Conservation (phyloP, 2,797 vertebrate species). For the Phyllotis vaccarum region DNA sequence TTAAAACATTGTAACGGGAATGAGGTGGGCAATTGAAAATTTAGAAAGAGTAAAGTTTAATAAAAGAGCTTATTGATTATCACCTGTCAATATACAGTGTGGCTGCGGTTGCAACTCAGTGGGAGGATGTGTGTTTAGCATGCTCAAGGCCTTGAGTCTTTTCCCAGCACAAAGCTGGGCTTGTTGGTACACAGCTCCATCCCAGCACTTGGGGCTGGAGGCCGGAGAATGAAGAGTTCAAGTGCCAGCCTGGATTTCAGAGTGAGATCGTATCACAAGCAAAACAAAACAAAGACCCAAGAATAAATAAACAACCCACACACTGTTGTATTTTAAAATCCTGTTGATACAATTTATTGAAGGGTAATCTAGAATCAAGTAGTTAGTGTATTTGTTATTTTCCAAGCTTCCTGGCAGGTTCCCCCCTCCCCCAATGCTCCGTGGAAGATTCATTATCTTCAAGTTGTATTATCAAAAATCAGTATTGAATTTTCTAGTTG, state of each 20-base stretch:
- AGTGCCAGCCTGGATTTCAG: background rate
- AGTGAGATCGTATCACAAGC: background rate
- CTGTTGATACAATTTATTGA: background rate
- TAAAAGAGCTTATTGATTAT: background rate
- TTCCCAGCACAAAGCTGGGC: background rate
- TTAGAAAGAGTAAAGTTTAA: background rate
- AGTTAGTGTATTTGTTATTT: slow-evolving; percentile 39
- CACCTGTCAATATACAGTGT: background rate
- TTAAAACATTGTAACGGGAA: slow-evolving; percentile 10
- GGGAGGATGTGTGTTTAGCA: background rate
- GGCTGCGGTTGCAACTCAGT: background rate
- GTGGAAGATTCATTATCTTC: background rate
- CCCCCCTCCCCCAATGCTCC: background rate
- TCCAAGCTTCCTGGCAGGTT: background rate
- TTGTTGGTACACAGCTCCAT: background rate
- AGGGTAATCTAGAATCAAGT: slow-evolving; percentile 6
- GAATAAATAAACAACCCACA: slow-evolving; percentile 1
- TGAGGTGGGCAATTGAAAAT: background rate
- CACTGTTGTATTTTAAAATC: slow-evolving; percentile 17
- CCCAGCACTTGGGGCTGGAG: background rate
- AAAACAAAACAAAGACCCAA: background rate
- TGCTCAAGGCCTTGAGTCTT: background rate
- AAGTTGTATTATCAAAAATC: background rate
- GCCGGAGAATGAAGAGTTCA: background rate
- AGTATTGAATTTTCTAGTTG: background rate